phyloP scores from a whole-genome alignment of 2,113 vertebrate genomes.

The Ceratotherium simum region DNA sequence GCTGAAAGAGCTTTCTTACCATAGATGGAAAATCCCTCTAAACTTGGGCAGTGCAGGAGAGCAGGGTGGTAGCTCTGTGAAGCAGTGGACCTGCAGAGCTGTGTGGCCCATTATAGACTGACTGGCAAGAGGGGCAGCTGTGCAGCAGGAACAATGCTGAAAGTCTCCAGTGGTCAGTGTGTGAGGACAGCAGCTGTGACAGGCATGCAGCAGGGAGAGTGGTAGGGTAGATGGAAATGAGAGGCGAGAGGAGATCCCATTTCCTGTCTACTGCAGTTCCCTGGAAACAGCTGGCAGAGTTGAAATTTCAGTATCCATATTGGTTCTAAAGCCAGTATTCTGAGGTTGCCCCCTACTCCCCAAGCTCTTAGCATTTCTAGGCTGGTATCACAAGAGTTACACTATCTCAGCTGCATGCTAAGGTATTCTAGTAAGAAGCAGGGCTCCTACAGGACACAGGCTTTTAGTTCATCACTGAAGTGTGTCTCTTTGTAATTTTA shows the following conservation, averaged over 20 bases:
- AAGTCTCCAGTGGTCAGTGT: background rate
- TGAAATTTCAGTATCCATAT: background rate
- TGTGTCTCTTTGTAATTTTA: slow-evolving; percentile 41
- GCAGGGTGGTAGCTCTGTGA: background rate
- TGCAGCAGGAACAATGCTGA: background rate
- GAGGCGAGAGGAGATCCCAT: background rate
- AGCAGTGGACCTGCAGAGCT: background rate
- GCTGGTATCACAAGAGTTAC: background rate
- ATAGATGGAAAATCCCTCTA: background rate
- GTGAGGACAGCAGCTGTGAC: background rate
- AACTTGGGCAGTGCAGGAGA: background rate
- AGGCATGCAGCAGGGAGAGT: background rate
- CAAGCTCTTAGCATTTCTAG: background rate
- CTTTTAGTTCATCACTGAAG: slow-evolving; percentile 9
- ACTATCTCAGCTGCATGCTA: background rate
- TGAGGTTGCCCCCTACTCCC: background rate
- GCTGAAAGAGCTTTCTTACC: background rate
- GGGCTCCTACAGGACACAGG: background rate
- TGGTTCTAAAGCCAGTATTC: slow-evolving; percentile 1
- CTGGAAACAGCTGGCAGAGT: background rate
- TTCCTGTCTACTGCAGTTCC: background rate
- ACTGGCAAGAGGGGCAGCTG: background rate
- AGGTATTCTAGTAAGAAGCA: background rate
- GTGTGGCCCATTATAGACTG: background rate
- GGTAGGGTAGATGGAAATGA: background rate